These are phyloP conservation scores for Agapetus fuscipes DNA, from an alignment of 2,888 invertebrate genomes.

Conservation along the genomic window DNA sequence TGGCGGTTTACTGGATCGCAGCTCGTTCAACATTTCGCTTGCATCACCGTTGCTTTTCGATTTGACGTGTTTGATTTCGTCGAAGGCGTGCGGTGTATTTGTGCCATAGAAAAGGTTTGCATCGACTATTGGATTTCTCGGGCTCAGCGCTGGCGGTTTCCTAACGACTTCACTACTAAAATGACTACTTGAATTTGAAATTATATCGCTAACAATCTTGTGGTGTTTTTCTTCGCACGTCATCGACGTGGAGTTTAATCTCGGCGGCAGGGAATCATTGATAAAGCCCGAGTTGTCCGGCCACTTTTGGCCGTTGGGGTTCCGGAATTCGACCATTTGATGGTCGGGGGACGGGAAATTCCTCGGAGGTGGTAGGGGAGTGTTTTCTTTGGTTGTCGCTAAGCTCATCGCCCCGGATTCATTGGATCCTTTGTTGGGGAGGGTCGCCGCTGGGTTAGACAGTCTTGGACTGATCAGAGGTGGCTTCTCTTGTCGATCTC, in stretches of 20 bases:
- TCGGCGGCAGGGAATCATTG: constrained; percentile 11
- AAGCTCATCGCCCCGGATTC: constrained; percentile 8
- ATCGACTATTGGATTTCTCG: constrained; percentile 37
- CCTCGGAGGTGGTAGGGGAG: constrained; percentile 26
- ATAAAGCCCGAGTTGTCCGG: constrained; percentile 4
- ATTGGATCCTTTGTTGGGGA: constrained; percentile 12
- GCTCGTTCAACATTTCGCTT: constrained; percentile 1
- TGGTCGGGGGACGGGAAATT: constrained; percentile 21
- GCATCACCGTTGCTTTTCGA: constrained; percentile 6
- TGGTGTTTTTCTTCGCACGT: constrained; percentile 18
- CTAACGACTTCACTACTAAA: constrained; percentile 2
- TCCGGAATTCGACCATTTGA: constrained; percentile 19
- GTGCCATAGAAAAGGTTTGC: constrained; percentile 34
- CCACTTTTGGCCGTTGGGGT: constrained; percentile 16
- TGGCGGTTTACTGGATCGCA: constrained; percentile 11
- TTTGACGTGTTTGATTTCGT: constrained; percentile 23
- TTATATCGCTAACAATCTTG: constrained; percentile 18
- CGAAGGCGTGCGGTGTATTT: constrained; percentile 22
- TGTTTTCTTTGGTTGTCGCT: constrained; percentile 5
- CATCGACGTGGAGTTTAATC: constrained; percentile 8
- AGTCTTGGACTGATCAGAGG: constrained; percentile 7
- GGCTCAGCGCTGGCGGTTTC: constrained; percentile 31
- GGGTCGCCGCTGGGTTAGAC: constrained; percentile 5
- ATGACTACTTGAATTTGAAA: constrained; percentile 3
- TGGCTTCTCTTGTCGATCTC: constrained; percentile 2